Evolutionary conservation across 23 tunicate genomes (phyloP), one percentile per base, ranked within the genome.

Genomic region (Styela clava): DNA sequence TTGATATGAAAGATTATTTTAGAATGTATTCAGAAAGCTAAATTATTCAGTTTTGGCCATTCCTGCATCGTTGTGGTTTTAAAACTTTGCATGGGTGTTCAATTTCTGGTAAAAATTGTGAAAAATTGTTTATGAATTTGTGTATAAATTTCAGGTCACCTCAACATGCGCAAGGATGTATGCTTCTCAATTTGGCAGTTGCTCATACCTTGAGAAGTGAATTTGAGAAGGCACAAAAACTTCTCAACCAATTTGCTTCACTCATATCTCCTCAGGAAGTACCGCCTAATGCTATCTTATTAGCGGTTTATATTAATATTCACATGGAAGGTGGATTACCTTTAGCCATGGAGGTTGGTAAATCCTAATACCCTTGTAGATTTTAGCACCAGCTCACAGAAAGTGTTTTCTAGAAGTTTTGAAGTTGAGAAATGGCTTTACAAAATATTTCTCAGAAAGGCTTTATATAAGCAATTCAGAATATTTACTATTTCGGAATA

Each of bases 131-230:
- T n/a, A n/a, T n/a, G n/a, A n/a, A n/a, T n/a, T n/a, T n/a, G n/a
- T n/a, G n/a, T n/a, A n/a, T n/a, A n/a, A n/a, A n/a, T 76, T 19
- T 24, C 31, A 76, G 81, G 65, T 76, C 81, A 12, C 67, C 44
- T 16, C 81, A 44, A 52, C 64, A 65, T 62, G 92, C 98, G 27
- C 89, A 85, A 31, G 86, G 72, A 2, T 87, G 82, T 86, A 87
- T 93, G 93, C 32, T 68, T 2, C 24, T 88, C 84, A 93, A 93
- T 63, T 79, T 84, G 5, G 92, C 98, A 20, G 79, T 51, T 24
- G 84, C 91, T 12, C 97, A 91, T 82, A 87, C 88, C 68, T 71
- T 91, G 68, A 69, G 97, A 52, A 91, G 97, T 82, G 97, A 91
- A 51, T 78, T 82, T 61, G 91, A 91, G 27, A 91, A 91, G 52